phyloP scores from a whole-genome alignment of 2,797 vertebrate genomes.

The Enteromius paludinosus region DNA sequence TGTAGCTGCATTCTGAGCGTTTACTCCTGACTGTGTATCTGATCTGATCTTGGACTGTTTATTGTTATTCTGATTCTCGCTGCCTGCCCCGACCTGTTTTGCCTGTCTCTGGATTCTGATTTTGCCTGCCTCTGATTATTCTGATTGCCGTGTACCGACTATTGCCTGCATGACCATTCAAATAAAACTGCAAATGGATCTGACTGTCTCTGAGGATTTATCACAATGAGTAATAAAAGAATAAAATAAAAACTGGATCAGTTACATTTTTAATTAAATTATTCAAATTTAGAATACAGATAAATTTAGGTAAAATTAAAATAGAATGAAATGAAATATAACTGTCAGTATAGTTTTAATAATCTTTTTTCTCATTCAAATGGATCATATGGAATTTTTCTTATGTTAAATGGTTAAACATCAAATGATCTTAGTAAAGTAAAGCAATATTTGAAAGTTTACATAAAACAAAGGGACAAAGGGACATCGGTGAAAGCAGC shows the following conservation, averaged over 20 bases:
- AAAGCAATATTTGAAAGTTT: neutral
- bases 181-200: too few species aligned
- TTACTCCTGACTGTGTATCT: too few species aligned
- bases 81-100: too few species aligned
- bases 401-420: neutral
- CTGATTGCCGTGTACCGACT: too few species aligned
- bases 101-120: too few species aligned
- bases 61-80: too few species aligned
- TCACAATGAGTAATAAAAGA: neutral
- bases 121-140: too few species aligned
- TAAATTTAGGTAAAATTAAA: too few species aligned
- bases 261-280: neutral
- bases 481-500: neutral
- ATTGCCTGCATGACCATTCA: too few species aligned
- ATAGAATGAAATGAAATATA: neutral
- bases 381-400: neutral
- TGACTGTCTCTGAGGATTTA: too few species aligned
- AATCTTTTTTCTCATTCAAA: neutral
- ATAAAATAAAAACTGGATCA: neutral
- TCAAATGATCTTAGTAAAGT: neutral
- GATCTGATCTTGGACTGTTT: too few species aligned
- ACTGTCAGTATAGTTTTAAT: neutral
- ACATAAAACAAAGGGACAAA: neutral
- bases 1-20: too few species aligned
- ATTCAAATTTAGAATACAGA: neutral